These are phyloP conservation scores for Idaea aversata DNA, from an alignment of 2,888 invertebrate genomes.

Conservation along the genomic window DNA sequence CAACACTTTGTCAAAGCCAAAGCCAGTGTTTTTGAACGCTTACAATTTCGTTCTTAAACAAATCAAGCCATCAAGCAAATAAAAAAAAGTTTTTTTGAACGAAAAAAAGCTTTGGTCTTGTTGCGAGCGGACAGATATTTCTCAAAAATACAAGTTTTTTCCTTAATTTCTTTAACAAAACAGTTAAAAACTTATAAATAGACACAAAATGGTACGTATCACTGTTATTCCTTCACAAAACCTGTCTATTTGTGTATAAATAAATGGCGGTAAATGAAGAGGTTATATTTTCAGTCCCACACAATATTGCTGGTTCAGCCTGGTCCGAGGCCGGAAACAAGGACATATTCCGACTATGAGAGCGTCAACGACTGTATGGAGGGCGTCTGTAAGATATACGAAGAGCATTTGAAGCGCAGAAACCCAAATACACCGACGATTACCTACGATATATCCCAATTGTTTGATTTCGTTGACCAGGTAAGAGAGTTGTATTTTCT, in stretches of 20 bases:
- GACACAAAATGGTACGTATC: conserved; percentile 47
- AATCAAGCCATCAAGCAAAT: not conserved
- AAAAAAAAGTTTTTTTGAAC: conserved; percentile 19
- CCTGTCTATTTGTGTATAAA: conserved; percentile 27
- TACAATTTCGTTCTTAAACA: too few species aligned
- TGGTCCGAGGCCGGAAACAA: conserved; percentile 94
- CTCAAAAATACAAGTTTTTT: conserved; percentile 19
- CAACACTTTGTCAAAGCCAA: too few species aligned
- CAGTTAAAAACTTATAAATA: conserved; percentile 1
- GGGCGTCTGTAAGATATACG: conserved; percentile 99
- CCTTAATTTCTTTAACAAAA: not conserved
- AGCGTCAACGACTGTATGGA: conserved; percentile 99
- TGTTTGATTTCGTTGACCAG: conserved; percentile 99
- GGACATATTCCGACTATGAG: conserved; percentile 99
- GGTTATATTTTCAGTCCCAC: conserved; percentile 88
- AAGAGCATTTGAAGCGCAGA: conserved; percentile 96
- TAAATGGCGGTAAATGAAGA: conserved; percentile 52
- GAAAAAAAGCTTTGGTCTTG: conserved; percentile 17
- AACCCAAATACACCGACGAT: conserved; percentile 98
- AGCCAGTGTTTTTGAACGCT: too few species aligned
- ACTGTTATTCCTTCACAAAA: conserved; percentile 5
- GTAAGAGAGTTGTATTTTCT: conserved; percentile 45
- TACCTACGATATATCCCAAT: conserved; percentile 98
- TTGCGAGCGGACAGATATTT: conserved; percentile 18
- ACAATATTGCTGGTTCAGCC: conserved; percentile 98